Evolutionary conservation across 1,140 invertebrate genomes (phyloP).

Genomic region (Euborellia annulipes): DNA sequence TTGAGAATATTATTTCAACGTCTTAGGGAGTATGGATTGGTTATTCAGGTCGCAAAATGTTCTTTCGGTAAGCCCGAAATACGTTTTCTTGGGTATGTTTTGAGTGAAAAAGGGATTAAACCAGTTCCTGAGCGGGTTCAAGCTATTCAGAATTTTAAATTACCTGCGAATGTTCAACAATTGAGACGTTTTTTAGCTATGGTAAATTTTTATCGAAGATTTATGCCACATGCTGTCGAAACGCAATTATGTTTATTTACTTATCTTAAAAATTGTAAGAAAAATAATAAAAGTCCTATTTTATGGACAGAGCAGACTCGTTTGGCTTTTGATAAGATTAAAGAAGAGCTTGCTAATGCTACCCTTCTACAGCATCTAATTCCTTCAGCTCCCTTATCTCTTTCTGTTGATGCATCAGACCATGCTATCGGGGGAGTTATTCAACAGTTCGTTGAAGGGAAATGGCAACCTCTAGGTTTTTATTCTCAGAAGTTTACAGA

Average conservation of each 20-base stretch:
- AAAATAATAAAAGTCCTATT: slow-evolving; percentile 15
- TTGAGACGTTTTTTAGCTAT: slow-evolving; percentile 16
- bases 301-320: slow-evolving; percentile 10
- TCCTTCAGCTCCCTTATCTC: too few species aligned
- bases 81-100: too few species aligned
- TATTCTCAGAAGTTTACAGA: slow-evolving; percentile 12
- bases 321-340: slow-evolving; percentile 8
- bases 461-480: slow-evolving; percentile 11
- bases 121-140: slow-evolving; percentile 15
- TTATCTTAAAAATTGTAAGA: slow-evolving; percentile 14
- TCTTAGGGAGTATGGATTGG: too few species aligned
- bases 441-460: too few species aligned
- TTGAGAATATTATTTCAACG: too few species aligned
- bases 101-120: slow-evolving; percentile 5
- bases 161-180: slow-evolving; percentile 4
- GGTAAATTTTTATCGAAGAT: slow-evolving; percentile 15
- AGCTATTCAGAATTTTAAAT: slow-evolving; percentile 14
- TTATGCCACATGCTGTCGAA: slow-evolving; percentile 8
- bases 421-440: too few species aligned
- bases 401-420: too few species aligned
- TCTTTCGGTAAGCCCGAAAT: too few species aligned
- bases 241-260: slow-evolving; percentile 15
- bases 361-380: slow-evolving; percentile 6
- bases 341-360: slow-evolving; percentile 9
- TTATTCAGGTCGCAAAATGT: too few species aligned